Conservation (phyloP, 2,797 vertebrate species). For the Labeo calbasu region DNA sequence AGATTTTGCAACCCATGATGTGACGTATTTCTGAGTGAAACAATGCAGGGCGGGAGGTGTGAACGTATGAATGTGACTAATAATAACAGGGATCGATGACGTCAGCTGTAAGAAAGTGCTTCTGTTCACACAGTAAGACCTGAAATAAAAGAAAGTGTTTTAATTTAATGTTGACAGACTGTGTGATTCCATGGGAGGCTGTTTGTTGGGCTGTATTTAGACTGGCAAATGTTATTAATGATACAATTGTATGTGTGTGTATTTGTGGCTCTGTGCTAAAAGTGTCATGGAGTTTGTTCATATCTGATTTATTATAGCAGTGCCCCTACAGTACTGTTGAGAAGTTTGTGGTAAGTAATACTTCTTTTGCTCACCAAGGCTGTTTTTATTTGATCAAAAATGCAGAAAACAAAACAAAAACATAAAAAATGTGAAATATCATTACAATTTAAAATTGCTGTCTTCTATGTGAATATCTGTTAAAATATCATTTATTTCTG, state of each 20-base stretch:
- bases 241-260: background rate
- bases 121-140: background rate
- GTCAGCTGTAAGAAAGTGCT: background rate
- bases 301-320: background rate
- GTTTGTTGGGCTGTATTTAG: background rate
- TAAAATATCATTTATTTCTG: background rate
- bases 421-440: too few species aligned
- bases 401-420: background rate
- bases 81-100: background rate
- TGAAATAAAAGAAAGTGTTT: background rate
- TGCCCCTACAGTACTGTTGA: too few species aligned
- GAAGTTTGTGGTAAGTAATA: background rate
- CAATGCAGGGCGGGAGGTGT: background rate
- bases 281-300: background rate
- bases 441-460: fast-evolving
- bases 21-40: background rate
- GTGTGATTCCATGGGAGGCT: background rate
- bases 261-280: background rate
- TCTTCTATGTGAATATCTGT: background rate
- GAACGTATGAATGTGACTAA: background rate
- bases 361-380: background rate
- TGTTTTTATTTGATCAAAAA: background rate
- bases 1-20: background rate
- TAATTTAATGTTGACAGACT: background rate
- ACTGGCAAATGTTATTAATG: background rate